Evolutionary conservation across 1,140 invertebrate genomes (phyloP), one percentile per base, ranked within the genome.

Genomic region (Hylyphantes graminicola): DNA sequence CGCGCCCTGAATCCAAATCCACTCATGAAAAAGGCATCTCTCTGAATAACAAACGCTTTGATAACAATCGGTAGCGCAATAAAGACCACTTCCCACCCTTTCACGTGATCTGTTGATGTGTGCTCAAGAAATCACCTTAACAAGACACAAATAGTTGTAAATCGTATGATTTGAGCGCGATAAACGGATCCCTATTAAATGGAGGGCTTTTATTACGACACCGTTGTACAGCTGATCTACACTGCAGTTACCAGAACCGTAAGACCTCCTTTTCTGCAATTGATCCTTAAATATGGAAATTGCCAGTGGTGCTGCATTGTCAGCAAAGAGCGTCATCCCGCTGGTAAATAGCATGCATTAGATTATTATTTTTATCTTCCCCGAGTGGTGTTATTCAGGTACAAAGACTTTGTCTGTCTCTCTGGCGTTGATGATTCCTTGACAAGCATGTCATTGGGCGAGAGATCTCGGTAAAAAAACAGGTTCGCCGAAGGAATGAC

Each of bases 401-500:
- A 61, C 59, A 15, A 5, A 35, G 35, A 35, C 35, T 35, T 35
- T 35, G 35, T 35, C 35, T 35, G 35, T 35, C 68, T 53, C n/a
- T 70, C 68, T 53, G 68, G 68, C 79, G 54, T 50, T 61, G 79
- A 81, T 79, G 77, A 79, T 79, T 72, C 79, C 79, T 53, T 81
- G 79, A 81, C 79, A 81, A 73, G 79, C 68, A 70, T 81, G 79
- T 81, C 79, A 70, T 80, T 80, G 54, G 17, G 54, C 12, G 51
- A 81, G 79, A 81, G 72, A 68, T 57, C 57, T 73, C 17, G 55
- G 55, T 35, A 35, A 81, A 73, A n/a, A 81, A 81, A 81, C 79
- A 81, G 79, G 79, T 81, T 81, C 65, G 73, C 55, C 79, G 54
- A 81, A 73, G 35, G 68, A 81, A 81, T 81, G 79, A 81, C 79